phyloP scores from a whole-genome alignment of 2,113 vertebrate genomes.

The Cryptomyrus ogoouensis region DNA sequence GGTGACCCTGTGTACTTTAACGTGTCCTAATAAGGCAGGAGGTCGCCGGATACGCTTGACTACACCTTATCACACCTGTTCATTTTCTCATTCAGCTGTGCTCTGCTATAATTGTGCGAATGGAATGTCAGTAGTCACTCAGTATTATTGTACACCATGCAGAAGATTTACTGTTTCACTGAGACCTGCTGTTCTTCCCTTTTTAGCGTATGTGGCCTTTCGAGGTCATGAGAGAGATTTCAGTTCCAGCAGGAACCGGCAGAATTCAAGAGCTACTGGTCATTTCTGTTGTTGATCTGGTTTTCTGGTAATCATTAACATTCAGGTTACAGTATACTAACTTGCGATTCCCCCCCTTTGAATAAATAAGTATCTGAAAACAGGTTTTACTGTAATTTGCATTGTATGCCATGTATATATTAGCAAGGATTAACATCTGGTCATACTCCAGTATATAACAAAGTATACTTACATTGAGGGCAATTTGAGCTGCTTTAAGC shows the following conservation, averaged over 20 bases:
- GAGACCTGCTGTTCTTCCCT: not conserved
- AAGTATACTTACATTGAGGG: not conserved
- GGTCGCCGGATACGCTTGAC: not conserved
- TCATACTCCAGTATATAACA: not conserved
- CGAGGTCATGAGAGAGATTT: not conserved
- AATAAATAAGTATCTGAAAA: not conserved
- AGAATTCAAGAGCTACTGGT: not conserved
- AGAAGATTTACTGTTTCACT: not conserved
- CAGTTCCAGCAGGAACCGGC: not conserved
- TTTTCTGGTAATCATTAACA: not conserved
- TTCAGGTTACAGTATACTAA: not conserved
- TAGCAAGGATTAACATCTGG: not conserved
- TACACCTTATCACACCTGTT: not conserved
- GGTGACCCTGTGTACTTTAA: not conserved
- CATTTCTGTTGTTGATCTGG: not conserved
- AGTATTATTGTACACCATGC: not conserved
- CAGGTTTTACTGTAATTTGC: not conserved
- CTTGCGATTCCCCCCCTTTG: not conserved
- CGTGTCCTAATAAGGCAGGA: not conserved
- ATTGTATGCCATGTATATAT: not conserved
- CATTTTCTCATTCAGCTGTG: not conserved
- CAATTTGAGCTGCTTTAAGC: not conserved
- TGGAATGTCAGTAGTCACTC: not conserved
- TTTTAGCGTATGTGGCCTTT: not conserved
- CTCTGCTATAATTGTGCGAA: not conserved